Percentiles rank a stretch among this genome's conserved stretches.
Conservation (phyloP, 2,113 vertebrate species). For the Bos javanicus region DNA sequence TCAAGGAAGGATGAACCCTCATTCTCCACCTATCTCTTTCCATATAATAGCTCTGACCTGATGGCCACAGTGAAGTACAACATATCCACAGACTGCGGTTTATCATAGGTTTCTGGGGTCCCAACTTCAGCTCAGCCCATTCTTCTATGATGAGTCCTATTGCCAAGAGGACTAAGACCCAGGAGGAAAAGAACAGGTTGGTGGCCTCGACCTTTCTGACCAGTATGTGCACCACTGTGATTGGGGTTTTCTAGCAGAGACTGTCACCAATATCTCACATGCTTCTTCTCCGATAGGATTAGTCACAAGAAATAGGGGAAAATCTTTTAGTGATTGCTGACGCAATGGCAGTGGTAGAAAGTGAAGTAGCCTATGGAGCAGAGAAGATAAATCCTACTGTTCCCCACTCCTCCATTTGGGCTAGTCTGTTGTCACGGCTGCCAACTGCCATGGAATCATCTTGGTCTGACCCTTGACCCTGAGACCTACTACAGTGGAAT, state of each 20-base stretch:
- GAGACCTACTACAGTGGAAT: not conserved
- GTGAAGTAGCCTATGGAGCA: not conserved
- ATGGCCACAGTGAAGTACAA: constrained; percentile 18
- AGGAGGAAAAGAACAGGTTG: constrained; percentile 32
- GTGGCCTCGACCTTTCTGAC: not conserved
- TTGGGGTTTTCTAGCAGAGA: not conserved
- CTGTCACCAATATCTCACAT: not conserved
- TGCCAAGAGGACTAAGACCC: not conserved
- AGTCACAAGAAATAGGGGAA: not conserved
- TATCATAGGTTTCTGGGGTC: not conserved
- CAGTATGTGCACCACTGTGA: not conserved
- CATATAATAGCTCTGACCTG: constrained; percentile 35
- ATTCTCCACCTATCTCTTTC: not conserved
- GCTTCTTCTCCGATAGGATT: not conserved
- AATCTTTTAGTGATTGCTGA: not conserved
- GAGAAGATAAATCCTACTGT: not conserved
- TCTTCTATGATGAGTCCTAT: not conserved
- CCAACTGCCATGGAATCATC: constrained; percentile 47
- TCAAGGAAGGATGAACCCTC: not conserved
- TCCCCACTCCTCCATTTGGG: not conserved
- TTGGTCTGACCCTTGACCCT: constrained; percentile 50
- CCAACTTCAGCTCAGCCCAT: constrained; percentile 24
- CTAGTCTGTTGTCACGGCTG: not conserved
- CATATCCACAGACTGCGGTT: constrained; percentile 42
- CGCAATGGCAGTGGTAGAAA: not conserved